Percentiles rank a stretch among this genome's conserved stretches.
Evolutionary conservation across 2,113 vertebrate species (phyloP).

Genomic region (Poecilia latipinna): DNA sequence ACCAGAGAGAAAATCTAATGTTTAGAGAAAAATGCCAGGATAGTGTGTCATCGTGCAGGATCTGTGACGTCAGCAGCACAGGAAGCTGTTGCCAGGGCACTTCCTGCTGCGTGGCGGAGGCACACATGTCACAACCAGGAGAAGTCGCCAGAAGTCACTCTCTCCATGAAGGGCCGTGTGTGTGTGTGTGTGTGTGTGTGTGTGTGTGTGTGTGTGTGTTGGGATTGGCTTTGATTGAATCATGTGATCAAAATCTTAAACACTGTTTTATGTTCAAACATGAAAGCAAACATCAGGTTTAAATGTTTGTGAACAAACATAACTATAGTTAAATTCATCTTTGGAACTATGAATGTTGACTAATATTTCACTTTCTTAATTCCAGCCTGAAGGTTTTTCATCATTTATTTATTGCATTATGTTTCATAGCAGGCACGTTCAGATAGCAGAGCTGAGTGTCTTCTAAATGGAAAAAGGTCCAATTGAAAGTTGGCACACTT

Average conservation of each 20-base stretch:
- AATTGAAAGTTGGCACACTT: too few species aligned
- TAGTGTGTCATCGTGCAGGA: slow-evolving; percentile 41
- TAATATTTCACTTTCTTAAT: too few species aligned
- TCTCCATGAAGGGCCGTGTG: slow-evolving; percentile 4
- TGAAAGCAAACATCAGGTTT: too few species aligned
- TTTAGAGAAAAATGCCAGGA: slow-evolving; percentile 9
- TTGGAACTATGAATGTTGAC: too few species aligned
- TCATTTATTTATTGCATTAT: too few species aligned
- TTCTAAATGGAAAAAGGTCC: too few species aligned
- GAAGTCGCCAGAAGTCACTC: slow-evolving; percentile 55
- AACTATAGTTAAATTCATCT: too few species aligned
- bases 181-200: background rate
- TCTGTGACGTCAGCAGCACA: slow-evolving; percentile 63
- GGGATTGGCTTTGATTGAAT: background rate
- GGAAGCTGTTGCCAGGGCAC: slow-evolving; percentile 46
- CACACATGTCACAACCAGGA: slow-evolving; percentile 61
- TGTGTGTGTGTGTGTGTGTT: background rate
- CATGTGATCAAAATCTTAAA: background rate
- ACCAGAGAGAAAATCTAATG: background rate
- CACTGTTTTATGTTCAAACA: too few species aligned
- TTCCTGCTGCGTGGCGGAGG: slow-evolving; percentile 66
- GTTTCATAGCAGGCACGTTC: too few species aligned
- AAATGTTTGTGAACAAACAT: too few species aligned
- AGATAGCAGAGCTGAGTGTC: too few species aligned
- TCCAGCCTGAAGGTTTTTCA: too few species aligned